phyloP scores from a whole-genome alignment of 2,888 invertebrate species.

The Celastrina argiolus region DNA sequence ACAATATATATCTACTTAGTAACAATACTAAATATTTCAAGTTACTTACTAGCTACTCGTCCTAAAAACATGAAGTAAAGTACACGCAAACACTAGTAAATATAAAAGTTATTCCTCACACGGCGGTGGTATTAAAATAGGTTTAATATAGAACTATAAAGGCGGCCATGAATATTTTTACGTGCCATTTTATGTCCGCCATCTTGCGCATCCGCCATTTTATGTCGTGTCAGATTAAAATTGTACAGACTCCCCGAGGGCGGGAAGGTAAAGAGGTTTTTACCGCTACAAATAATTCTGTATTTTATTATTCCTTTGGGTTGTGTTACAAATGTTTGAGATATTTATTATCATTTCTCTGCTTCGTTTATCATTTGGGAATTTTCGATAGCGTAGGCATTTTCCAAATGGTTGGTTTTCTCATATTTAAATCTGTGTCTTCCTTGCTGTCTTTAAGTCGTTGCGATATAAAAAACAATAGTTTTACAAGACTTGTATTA shows the following conservation, averaged over 20 bases:
- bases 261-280: background rate
- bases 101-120: background rate
- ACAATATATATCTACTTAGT: no score
- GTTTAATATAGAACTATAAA: background rate
- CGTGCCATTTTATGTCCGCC: background rate
- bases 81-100: background rate
- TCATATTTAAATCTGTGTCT: no score
- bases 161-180: slow-evolving; percentile 6
- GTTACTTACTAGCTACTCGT: background rate
- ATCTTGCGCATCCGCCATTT: background rate
- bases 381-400: background rate
- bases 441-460: no score
- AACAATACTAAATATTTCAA: no score
- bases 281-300: slow-evolving; percentile 4
- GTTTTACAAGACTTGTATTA: no score
- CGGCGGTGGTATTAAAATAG: background rate
- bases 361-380: background rate
- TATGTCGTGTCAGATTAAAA: background rate
- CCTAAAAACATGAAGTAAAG: background rate
- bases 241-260: background rate
- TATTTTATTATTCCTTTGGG: slow-evolving; percentile 4
- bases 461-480: no score
- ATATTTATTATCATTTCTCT: background rate
- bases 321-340: slow-evolving; percentile 2
- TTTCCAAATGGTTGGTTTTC: background rate